Base-by-base conservation (phyloP, 2,113 vertebrate genomes). In the Cyphomyrus discorhynchus region DNA sequence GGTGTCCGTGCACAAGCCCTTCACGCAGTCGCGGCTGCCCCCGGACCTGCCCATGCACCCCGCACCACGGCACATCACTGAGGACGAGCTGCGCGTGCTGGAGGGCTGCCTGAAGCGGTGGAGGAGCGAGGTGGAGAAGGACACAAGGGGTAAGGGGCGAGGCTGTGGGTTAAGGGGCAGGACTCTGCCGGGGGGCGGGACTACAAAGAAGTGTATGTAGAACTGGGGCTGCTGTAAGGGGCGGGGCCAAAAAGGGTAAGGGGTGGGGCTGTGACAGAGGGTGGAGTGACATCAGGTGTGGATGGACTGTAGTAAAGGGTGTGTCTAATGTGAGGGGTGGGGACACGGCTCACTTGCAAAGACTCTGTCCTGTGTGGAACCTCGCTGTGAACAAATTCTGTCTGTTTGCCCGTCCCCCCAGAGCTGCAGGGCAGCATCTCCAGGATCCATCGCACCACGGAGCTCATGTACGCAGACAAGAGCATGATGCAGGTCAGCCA, bases 391-490 rank as follows among this genome's bases (percentile, higher is more conserved):
- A 42, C 80, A 47, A 7, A 11, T 10, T 19, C 35, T 47, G 19
- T 49, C 52, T 31, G 80, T 17, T 39, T 19, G 27, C 21, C 27
- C 3, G 39, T 42, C 39, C 90, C 62, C 45, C 74, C 93, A 99
- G 98, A 99, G 95, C 96, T 99, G 86, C 98, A 99, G 94, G 98
- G 98, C 92, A 99, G 98, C 90, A 99, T 99, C 94, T 96, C 96
- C 88, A 97, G 98, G 95, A 98, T 99, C 95, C 98, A 99, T 94
- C 96, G 98, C 93, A 99, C 98, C 91, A 98, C 99, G 92, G 98
- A 99, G 21, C 92, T 99, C 56, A 99, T 99, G 98, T 99, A 99
- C 93, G 97, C 98, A 11, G 98, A 99, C 95, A 99, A 99, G 96
- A 96, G 97, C 89, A 99, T 99, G 98, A 96, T 98, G 93, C 98